A percentile compares a stretch with the other conserved stretches of the same genome.
Conservation (phyloP, 2,888 invertebrate genomes). For the Trissoscelio sp. region DNA sequence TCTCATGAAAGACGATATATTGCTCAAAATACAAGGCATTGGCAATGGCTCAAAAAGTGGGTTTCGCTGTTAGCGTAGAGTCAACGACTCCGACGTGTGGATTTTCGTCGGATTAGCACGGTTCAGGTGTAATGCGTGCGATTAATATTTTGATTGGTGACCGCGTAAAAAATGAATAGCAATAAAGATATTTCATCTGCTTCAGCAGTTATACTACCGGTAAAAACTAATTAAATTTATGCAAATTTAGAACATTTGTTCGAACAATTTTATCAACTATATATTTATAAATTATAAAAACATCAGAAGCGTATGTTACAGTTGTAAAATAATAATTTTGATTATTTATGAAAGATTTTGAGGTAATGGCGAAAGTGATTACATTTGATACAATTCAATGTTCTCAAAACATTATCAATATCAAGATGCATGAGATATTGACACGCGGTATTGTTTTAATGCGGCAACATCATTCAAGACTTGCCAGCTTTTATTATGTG, state of each 20-base stretch:
- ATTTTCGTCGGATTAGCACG: background rate
- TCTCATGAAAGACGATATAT: constrained; percentile 7
- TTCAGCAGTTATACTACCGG: background rate
- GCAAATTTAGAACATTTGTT: constrained; percentile 17
- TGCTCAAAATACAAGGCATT: constrained; percentile 27
- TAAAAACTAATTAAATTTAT: constrained; percentile 21
- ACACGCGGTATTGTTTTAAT: constrained; percentile 32
- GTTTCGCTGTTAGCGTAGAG: background rate
- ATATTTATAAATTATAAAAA: no score
- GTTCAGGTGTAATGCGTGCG: constrained; percentile 11
- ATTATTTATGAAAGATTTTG: background rate
- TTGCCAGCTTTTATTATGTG: constrained; percentile 38
- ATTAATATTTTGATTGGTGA: constrained; percentile 42
- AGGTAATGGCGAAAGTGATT: background rate
- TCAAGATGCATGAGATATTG: constrained; percentile 38
- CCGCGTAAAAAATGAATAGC: constrained; percentile 34
- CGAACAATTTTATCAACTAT: no score
- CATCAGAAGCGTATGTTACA: no score
- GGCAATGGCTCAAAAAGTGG: constrained; percentile 8
- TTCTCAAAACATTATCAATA: constrained; percentile 23
- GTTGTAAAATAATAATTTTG: no score
- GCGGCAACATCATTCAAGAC: constrained; percentile 44
- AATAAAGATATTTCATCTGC: constrained; percentile 30
- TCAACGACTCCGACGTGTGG: background rate
- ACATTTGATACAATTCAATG: background rate